phyloP scores from a whole-genome alignment of 2,797 vertebrate genomes.

The Aselliscus stoliczkanus region DNA sequence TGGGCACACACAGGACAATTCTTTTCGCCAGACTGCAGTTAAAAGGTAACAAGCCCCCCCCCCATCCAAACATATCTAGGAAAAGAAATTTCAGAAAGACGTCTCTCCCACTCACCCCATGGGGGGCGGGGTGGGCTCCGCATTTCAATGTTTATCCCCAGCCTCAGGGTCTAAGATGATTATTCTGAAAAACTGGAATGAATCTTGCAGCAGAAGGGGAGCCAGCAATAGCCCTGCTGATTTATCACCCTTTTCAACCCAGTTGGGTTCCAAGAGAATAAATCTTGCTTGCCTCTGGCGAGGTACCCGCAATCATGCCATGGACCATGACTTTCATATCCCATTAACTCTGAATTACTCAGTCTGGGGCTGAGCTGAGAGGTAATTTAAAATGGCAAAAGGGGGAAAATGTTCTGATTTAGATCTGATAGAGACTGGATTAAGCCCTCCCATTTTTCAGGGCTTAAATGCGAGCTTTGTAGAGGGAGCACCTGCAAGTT shows the following conservation, averaged over 20 bases:
- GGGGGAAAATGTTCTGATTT: conserved; percentile 66
- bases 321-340: conserved; percentile 75
- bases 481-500: background rate
- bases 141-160: conserved; percentile 65
- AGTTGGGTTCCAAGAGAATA: conserved; percentile 78
- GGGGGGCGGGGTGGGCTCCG: conserved; percentile 46
- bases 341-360: conserved; percentile 79
- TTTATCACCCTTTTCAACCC: conserved; percentile 75
- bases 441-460: conserved; percentile 71
- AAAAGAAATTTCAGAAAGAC: conserved; percentile 39
- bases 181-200: conserved; percentile 78
- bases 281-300: conserved; percentile 75
- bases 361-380: conserved; percentile 72
- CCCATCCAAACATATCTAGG: background rate
- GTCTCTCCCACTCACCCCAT: conserved; percentile 59
- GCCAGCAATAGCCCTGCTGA: conserved; percentile 72
- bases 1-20: background rate
- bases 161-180: conserved; percentile 70
- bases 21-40: background rate
- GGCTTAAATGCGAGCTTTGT: conserved; percentile 56
- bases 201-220: conserved; percentile 68
- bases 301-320: conserved; percentile 75
- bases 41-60: background rate
- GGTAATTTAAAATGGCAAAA: conserved; percentile 76
- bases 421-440: conserved; percentile 64